Evolutionary conservation across 2,888 invertebrate genomes (phyloP), one percentile per base, ranked within the genome.

Genomic region (Pyrochroa serraticornis): DNA sequence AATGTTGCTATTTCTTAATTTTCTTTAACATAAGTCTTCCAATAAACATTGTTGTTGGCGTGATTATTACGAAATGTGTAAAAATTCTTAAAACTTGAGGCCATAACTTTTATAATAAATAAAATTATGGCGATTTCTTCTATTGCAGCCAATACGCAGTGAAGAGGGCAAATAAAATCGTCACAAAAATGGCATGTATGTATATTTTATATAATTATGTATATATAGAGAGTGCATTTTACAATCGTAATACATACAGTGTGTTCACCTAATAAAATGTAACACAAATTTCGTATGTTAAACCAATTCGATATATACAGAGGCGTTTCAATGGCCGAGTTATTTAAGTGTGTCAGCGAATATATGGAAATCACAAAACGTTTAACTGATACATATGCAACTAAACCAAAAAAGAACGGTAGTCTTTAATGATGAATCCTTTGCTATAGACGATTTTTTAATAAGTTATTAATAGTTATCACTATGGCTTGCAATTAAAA

Each of bases 161-260:
- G 6, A 9, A 10, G 12, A 39, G n/a, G 12, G 3, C 31, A 49
- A 59, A 50, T 42, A 67, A 68, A 69, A 59, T 51, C 51, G 60
- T 56, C 50, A 60, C 60, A 54, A 75, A 74, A 76, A 76, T 74
- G 74, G 75, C 74, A 73, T 73, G 72, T 74, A 75, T 75, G 73
- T 75, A 72, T 73, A 75, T 75, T n/a, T 75, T 75, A 74, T 75
- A 74, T 75, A 74, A 74, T 74, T 72, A 71, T 71, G 69, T 71
- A 71, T 71, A 69, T 70, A 70, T 69, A 76, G 69, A 72, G 74
- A 76, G 78, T 78, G 78, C 78, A 78, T 77, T 78, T 75, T 78
- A 78, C 78, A 78, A 75, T 77, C 75, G 73, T 76, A 75, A 74
- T 78, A 78, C 77, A 77, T 77, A 76, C 76, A 78, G 72, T 75